These are phyloP conservation scores for Rhadinocentrus ornatus DNA, from an alignment of 2,797 vertebrate species.

Conservation along the genomic window DNA sequence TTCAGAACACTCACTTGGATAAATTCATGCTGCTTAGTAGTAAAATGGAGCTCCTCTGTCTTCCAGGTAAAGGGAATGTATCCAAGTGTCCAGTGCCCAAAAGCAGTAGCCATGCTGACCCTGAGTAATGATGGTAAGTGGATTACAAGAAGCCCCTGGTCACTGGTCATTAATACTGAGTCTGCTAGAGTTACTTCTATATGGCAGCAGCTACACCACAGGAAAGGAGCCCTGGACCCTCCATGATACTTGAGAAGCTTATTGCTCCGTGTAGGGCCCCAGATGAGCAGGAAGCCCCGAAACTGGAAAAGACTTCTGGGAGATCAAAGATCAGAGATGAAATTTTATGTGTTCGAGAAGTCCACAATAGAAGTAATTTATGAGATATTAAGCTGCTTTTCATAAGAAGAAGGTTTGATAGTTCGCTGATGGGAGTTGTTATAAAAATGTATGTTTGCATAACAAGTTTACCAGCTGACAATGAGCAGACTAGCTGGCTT, in stretches of 20 bases:
- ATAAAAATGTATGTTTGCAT: too few relatives aligned
- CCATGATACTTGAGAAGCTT: conserved; percentile 49
- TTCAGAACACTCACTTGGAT: conserved; percentile 30
- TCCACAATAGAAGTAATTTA: too few relatives aligned
- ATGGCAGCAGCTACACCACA: conserved; percentile 56
- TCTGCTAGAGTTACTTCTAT: conserved; percentile 63
- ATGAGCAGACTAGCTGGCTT: too few relatives aligned
- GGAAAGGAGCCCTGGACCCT: conserved; percentile 50
- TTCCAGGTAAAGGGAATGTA: conserved; percentile 38
- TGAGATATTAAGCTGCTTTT: too few relatives aligned
- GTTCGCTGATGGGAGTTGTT: too few relatives aligned
- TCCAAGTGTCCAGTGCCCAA: conserved; percentile 58
- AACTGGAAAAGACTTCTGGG: not conserved
- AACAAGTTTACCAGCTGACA: too few relatives aligned
- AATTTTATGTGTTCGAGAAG: too few relatives aligned
- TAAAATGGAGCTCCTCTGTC: conserved; percentile 60
- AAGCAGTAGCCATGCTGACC: conserved; percentile 67
- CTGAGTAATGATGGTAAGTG: conserved; percentile 69
- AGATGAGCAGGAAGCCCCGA: conserved; percentile 35
- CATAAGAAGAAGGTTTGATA: too few relatives aligned
- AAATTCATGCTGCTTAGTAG: conserved; percentile 59
- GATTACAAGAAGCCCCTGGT: conserved; percentile 73
- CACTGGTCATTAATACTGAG: conserved; percentile 68
- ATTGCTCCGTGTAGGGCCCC: conserved; percentile 5
- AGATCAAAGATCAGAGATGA: too few relatives aligned